Evolutionary conservation across 1,140 invertebrate species (phyloP).

Genomic region (Papilio polytes): DNA sequence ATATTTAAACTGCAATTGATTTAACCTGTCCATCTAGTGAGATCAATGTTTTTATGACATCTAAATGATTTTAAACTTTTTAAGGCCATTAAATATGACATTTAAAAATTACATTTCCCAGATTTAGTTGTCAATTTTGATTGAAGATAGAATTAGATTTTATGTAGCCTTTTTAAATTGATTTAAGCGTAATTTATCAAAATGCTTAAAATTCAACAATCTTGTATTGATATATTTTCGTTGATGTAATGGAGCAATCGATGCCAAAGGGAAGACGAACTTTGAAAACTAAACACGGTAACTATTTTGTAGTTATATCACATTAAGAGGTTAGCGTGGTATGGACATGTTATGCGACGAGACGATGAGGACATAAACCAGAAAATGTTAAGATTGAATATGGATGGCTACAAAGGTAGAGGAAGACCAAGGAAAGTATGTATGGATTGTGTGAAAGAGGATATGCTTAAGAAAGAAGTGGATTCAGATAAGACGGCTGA

Average conservation of each 20-base stretch:
- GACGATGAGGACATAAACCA: no score
- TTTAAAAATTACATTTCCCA: background rate
- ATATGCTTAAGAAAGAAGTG: no score
- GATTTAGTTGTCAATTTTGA: background rate
- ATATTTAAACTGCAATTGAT: no score
- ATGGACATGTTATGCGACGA: no score
- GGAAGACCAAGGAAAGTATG: no score
- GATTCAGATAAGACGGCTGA: no score
- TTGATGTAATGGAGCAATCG: background rate
- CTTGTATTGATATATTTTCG: background rate
- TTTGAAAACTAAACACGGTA: background rate
- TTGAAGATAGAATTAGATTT: background rate
- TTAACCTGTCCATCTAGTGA: no score
- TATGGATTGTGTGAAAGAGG: no score
- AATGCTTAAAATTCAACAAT: background rate
- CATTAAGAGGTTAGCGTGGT: no score
- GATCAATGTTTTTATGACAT: no score
- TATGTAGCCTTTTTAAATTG: background rate
- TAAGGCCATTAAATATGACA: background rate
- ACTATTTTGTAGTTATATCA: background rate
- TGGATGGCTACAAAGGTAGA: no score
- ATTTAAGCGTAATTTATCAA: background rate
- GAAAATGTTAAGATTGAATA: no score
- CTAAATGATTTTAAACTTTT: background rate
- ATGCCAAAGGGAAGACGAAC: background rate